These are phyloP conservation scores for Nomia melanderi DNA, from an alignment of 1,140 invertebrate genomes.

Conservation along the genomic window DNA sequence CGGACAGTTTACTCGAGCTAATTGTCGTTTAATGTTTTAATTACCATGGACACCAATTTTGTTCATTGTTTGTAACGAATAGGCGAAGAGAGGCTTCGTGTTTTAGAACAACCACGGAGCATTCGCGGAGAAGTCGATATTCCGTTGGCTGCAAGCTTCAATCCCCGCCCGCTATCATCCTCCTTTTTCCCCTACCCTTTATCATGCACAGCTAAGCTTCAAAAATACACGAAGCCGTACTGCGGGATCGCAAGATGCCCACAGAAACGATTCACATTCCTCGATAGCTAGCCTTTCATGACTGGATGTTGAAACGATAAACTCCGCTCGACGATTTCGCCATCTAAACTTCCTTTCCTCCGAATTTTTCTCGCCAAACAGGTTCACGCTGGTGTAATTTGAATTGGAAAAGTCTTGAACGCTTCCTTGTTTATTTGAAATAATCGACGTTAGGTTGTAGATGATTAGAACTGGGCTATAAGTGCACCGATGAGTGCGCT, in stretches of 20 bases:
- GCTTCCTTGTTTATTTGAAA: too few relatives aligned
- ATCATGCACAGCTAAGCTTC: conserved; percentile 5
- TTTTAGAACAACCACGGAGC: neutral
- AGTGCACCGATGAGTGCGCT: too few relatives aligned
- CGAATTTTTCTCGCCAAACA: neutral
- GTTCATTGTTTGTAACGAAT: too few relatives aligned
- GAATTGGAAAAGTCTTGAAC: too few relatives aligned
- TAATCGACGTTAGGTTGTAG: too few relatives aligned
- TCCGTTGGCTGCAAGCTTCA: neutral
- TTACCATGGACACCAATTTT: too few relatives aligned
- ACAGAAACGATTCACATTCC: conserved; percentile 1
- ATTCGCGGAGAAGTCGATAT: neutral
- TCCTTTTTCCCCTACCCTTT: neutral
- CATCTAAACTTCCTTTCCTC: neutral
- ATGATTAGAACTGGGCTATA: too few relatives aligned
- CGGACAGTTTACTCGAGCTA: neutral
- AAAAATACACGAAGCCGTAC: conserved; percentile 15
- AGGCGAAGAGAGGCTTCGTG: neutral
- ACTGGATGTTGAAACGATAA: neutral
- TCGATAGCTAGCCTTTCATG: neutral
- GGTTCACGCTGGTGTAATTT: too few relatives aligned
- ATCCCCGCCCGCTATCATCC: conserved; percentile 5
- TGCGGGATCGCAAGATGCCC: neutral
- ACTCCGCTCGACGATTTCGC: neutral
- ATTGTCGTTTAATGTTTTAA: too few relatives aligned